Conservation (phyloP, 2,797 vertebrate species). For the Mus minutoides region DNA sequence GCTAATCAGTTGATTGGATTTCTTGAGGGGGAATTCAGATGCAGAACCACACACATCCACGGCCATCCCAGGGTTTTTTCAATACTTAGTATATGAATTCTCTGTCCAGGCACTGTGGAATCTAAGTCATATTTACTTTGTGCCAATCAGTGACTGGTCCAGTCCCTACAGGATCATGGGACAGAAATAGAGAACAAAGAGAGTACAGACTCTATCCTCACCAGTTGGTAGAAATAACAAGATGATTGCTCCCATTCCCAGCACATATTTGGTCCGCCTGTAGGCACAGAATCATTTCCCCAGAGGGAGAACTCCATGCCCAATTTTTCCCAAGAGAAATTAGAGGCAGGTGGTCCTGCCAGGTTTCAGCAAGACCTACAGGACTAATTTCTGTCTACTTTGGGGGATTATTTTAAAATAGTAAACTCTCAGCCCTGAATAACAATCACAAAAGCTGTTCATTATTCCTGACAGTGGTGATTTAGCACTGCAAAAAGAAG, state of each 20-base stretch:
- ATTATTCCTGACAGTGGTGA: neutral
- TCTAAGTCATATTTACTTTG: neutral
- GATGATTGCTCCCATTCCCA: neutral
- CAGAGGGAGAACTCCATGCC: slow-evolving; percentile 27
- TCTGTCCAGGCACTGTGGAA: neutral
- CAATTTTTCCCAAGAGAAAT: slow-evolving; percentile 48
- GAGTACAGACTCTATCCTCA: neutral
- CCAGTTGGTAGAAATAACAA: slow-evolving; percentile 25
- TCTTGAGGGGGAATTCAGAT: slow-evolving; percentile 29
- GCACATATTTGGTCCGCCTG: neutral
- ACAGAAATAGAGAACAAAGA: neutral
- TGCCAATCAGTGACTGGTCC: neutral
- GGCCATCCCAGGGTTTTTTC: neutral
- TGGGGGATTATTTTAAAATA: slow-evolving; percentile 51
- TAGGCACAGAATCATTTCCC: slow-evolving; percentile 44
- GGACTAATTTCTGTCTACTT: slow-evolving; percentile 50
- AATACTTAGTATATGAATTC: neutral
- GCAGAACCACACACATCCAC: neutral
- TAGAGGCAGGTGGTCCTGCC: slow-evolving; percentile 44
- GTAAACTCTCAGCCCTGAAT: neutral
- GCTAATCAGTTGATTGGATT: neutral
- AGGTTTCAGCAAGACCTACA: slow-evolving; percentile 59
- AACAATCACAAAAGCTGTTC: neutral
- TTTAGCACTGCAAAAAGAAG: no score
- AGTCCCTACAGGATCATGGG: neutral